A percentile compares a stretch with the other conserved stretches of the same genome.
Evolutionary conservation across 2,888 invertebrate species (phyloP).

Genomic region (Agrilus cyanescens): DNA sequence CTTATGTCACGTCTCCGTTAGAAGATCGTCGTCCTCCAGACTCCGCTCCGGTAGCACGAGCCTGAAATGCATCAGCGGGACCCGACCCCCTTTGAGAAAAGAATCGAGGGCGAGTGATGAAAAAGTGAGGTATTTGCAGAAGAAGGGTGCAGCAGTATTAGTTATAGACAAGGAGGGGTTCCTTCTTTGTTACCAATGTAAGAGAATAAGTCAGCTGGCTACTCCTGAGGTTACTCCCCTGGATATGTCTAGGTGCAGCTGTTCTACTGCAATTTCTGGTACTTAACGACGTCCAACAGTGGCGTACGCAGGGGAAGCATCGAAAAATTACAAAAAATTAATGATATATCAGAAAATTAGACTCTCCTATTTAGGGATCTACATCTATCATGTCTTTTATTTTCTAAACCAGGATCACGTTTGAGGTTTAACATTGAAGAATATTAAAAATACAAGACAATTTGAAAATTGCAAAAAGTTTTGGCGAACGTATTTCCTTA

Average conservation of each 20-base stretch:
- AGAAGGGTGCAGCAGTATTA: conserved; percentile 22
- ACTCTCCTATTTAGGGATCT: no score
- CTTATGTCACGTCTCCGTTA: conserved; percentile 13
- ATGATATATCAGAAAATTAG: no score
- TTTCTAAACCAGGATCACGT: no score
- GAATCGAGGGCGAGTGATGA: conserved; percentile 20
- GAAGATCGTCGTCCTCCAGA: conserved; percentile 7
- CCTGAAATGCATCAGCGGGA: conserved; percentile 10
- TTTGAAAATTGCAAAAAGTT: no score
- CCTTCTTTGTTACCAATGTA: conserved; percentile 32
- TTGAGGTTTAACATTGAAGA: no score
- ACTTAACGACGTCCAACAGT: conserved; percentile 10
- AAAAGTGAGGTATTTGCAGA: conserved; percentile 19
- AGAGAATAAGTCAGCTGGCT: conserved; percentile 38
- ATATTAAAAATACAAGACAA: no score
- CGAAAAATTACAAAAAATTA: no score
- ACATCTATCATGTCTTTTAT: no score
- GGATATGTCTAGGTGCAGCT: conserved; percentile 21
- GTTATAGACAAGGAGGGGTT: conserved; percentile 27
- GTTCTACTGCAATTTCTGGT: conserved; percentile 11
- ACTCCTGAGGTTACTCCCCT: conserved; percentile 18
- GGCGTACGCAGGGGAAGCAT: conserved; percentile 1
- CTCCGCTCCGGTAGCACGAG: conserved; percentile 14
- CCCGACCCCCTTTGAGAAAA: conserved; percentile 10
- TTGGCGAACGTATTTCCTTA: no score